Evolutionary conservation across 2,113 vertebrate species (phyloP).

Genomic region (Carassius auratus): DNA sequence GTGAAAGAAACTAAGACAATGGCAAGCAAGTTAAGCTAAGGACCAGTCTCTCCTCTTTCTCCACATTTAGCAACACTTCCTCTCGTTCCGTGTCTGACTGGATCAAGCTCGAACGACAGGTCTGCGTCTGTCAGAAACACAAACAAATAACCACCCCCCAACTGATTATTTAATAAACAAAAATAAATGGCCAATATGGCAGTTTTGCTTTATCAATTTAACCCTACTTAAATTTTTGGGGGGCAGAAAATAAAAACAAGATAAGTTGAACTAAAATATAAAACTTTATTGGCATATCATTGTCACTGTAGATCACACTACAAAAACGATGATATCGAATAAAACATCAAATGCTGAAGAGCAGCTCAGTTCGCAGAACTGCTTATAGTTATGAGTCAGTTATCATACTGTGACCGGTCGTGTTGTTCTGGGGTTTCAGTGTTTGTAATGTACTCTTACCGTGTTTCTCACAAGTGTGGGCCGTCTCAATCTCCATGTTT

Average conservation of each 20-base stretch:
- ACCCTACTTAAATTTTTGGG: too few species aligned
- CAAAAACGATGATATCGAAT: too few species aligned
- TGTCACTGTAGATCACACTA: too few species aligned
- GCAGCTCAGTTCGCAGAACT: too few species aligned
- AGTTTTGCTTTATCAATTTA: too few species aligned
- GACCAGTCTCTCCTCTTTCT: constrained; percentile 48
- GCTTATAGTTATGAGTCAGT: too few species aligned
- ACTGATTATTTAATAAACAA: background rate
- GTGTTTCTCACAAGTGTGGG: constrained; percentile 68
- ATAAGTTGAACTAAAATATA: too few species aligned
- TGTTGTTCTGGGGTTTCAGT: background rate
- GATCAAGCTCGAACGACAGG: constrained; percentile 51
- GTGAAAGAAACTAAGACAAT: constrained; percentile 66
- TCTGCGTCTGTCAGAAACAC: constrained; percentile 58
- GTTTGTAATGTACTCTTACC: constrained; percentile 10
- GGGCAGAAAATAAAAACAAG: too few species aligned
- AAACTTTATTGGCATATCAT: too few species aligned
- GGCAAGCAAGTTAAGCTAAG: constrained; percentile 60
- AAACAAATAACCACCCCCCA: background rate
- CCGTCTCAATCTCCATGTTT: constrained; percentile 78
- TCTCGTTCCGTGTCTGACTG: constrained; percentile 36
- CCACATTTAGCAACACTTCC: constrained; percentile 15
- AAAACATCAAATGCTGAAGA: too few species aligned
- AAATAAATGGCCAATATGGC: too few species aligned
- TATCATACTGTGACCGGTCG: background rate